Evolutionary conservation across 2,113 vertebrate species (phyloP).

Genomic region (Paracanthobrama guichenoti): DNA sequence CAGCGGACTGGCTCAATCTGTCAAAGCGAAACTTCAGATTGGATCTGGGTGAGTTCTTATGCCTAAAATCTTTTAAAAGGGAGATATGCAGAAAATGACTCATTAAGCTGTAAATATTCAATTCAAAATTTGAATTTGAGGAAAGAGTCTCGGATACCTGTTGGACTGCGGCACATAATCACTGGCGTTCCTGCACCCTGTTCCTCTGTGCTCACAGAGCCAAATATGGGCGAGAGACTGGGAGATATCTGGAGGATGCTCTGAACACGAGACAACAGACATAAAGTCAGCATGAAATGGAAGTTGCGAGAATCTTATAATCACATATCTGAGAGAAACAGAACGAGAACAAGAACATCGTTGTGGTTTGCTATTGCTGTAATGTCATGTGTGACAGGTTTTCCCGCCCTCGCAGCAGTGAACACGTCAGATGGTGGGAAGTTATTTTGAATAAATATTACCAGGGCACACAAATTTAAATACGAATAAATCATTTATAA

Average conservation of each 20-base stretch:
- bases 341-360: no score
- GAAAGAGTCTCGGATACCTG: slow-evolving; percentile 72
- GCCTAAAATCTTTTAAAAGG: slow-evolving; percentile 80
- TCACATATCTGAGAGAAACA: no score
- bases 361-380: no score
- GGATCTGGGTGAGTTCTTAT: slow-evolving; percentile 88
- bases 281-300: no score
- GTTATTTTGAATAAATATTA: no score
- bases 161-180: slow-evolving; percentile 88
- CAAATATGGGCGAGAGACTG: slow-evolving; percentile 77
- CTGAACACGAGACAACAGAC: slow-evolving; percentile 60
- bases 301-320: no score
- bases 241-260: slow-evolving; percentile 75
- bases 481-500: no score
- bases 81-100: background rate
- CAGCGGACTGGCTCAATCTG: slow-evolving; percentile 83
- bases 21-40: slow-evolving; percentile 95
- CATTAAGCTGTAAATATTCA: background rate
- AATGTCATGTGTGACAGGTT: no score
- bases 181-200: slow-evolving; percentile 79
- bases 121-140: background rate
- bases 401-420: no score
- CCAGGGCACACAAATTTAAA: no score
- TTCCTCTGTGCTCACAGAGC: slow-evolving; percentile 73
- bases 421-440: no score